Percentiles rank a stretch among this genome's conserved stretches.
Conservation (phyloP, 2,797 vertebrate species). For the Rhabdophis nuchalis region DNA sequence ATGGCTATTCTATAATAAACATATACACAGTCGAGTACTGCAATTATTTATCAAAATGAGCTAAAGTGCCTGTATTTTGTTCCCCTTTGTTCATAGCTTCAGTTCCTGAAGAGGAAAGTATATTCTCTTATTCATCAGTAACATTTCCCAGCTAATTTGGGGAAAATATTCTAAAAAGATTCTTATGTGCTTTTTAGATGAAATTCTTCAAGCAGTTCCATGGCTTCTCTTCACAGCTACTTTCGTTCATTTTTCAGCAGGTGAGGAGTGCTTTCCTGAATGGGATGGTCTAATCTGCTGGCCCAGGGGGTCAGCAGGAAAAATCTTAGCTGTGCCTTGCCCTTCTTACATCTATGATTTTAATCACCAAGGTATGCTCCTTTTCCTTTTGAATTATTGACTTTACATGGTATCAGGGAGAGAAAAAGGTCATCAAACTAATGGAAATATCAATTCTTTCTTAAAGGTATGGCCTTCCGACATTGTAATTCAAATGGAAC, state of each 20-base stretch:
- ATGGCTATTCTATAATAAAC: background rate
- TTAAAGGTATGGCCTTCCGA: slow-evolving; percentile 76
- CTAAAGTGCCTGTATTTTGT: background rate
- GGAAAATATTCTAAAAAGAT: background rate
- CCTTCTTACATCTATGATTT: slow-evolving; percentile 88
- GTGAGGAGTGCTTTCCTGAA: slow-evolving; percentile 80
- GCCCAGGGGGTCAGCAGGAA: slow-evolving; percentile 81
- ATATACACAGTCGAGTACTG: background rate
- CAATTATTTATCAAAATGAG: background rate
- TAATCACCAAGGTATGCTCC: slow-evolving; percentile 82
- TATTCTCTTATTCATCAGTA: background rate
- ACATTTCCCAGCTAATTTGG: background rate
- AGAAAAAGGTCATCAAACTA: background rate
- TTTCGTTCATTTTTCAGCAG: slow-evolving; percentile 61
- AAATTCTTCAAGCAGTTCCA: background rate
- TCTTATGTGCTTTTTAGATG: background rate
- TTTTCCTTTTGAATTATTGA: background rate
- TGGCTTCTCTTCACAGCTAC: background rate
- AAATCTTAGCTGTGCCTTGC: slow-evolving; percentile 75
- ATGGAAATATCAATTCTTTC: slow-evolving; percentile 7
- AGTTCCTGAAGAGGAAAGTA: background rate
- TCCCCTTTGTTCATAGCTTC: background rate
- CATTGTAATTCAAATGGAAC: slow-evolving; percentile 80
- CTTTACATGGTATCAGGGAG: background rate
- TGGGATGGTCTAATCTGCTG: slow-evolving; percentile 91